Evolutionary conservation across 1,140 invertebrate species (phyloP).

Genomic region (Proctacanthus coquilletti): DNA sequence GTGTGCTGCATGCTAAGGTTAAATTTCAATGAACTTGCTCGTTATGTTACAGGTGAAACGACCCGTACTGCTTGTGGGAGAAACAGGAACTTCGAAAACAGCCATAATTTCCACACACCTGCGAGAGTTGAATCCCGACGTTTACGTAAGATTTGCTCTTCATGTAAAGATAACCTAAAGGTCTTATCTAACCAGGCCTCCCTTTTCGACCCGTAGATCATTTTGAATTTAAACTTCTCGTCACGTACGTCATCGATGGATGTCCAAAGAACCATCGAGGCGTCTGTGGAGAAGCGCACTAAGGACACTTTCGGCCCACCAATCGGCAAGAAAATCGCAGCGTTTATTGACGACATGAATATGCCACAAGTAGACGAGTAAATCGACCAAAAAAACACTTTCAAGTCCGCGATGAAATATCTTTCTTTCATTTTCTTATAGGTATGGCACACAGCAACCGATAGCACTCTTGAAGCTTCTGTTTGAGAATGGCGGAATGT

Average conservation of each 20-base stretch:
- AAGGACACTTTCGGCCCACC: conserved; percentile 79
- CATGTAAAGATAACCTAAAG: not conserved
- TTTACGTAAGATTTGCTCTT: conserved; percentile 43
- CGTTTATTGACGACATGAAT: conserved; percentile 89
- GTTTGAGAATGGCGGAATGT: conserved; percentile 71
- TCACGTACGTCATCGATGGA: conserved; percentile 77
- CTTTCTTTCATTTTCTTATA: conserved; percentile 29
- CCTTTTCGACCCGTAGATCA: conserved; percentile 34
- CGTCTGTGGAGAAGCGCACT: conserved; percentile 72
- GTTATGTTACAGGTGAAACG: conserved; percentile 40
- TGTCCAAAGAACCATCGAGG: conserved; percentile 73
- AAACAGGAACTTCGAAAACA: conserved; percentile 82
- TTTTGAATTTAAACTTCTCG: conserved; percentile 78
- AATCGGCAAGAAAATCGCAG: conserved; percentile 66
- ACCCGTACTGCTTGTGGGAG: conserved; percentile 70
- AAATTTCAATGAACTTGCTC: not conserved
- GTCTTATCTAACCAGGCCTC: too few species aligned
- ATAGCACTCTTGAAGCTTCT: conserved; percentile 77
- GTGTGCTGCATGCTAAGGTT: not conserved
- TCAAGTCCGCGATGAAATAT: not conserved
- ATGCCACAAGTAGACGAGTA: conserved; percentile 64
- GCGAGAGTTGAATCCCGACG: conserved; percentile 45
- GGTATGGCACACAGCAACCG: conserved; percentile 83
- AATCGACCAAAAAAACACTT: conserved; percentile 9
- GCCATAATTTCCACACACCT: conserved; percentile 73